Base-by-base conservation (phyloP, 1,140 invertebrate species). In the Charaxes varanes region DNA sequence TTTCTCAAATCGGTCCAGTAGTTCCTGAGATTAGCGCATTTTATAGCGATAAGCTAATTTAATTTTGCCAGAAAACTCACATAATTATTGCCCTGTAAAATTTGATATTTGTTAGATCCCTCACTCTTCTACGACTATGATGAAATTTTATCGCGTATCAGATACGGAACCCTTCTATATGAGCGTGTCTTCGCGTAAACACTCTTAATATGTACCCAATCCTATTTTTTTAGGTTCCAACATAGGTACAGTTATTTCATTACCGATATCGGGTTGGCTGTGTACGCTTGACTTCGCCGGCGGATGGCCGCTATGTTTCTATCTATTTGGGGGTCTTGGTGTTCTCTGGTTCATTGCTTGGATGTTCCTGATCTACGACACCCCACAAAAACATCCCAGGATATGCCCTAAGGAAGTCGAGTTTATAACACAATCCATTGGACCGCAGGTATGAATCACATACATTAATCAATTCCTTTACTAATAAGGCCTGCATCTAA, bases 271-370 rank as follows among this genome's bases (percentile, higher is more conserved):
- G 4, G 92, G 91, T 0, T 91, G 90, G 87, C 72, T 92, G 0
- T 92, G 91, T 61, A 90, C 90, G 0, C 64, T 91, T 14, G 83
- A 89, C 8, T 88, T 89, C 21, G 87, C 85, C 21, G 89, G 88
- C 16, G 93, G 93, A 4, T 94, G 93, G 93, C 91, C 92, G 1
- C 84, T 91, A 1, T 91, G 91, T 19, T 94, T 94, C 79, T 94
- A 94, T 70, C 68, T 94, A 17, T 93, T 93, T 56, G 92, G 93
- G 18, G 65, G 86, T 7, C 57, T 92, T 8, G 92, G 92, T 30
- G 86, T 93, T 4, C 19, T 93, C 2, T 97, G 95, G 95, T 95
- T 92, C 47, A 62, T 87, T 13, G 89, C 89, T 48, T 94, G 93
- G 93, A 84, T 90, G 52, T 84, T 89, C 28, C 78, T 93, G 7